Conservation (phyloP, 2,113 vertebrate genomes). For the Podarcis raffonei region DNA sequence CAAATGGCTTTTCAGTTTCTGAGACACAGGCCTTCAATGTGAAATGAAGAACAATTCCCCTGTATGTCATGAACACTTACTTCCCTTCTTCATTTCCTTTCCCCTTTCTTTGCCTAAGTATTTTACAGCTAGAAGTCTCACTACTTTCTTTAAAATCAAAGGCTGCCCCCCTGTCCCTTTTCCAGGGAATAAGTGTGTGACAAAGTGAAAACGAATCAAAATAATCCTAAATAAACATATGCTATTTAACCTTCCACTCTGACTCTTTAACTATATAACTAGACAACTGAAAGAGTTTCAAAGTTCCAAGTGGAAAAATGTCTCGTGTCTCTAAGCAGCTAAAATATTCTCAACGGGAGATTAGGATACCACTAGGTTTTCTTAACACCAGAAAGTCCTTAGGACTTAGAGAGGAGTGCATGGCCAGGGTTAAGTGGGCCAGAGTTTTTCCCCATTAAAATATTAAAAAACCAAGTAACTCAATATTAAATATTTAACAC, state of each 20-base stretch:
- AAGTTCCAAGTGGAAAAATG: neutral
- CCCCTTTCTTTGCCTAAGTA: neutral
- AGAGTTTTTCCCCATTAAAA: constrained; percentile 24
- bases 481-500: neutral
- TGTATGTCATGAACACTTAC: too few species aligned
- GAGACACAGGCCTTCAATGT: neutral
- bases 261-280: neutral
- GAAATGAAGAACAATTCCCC: neutral
- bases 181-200: neutral
- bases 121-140: neutral
- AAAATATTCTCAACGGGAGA: neutral
- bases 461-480: neutral
- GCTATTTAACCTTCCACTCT: neutral
- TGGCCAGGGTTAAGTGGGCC: neutral
- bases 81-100: neutral
- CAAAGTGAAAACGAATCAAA: neutral
- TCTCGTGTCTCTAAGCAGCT: neutral
- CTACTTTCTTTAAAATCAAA: neutral
- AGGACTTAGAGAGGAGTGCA: neutral
- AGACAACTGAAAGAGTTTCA: neutral
- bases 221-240: neutral
- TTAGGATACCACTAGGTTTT: neutral
- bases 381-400: neutral
- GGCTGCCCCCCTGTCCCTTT: neutral
- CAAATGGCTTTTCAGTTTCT: neutral